These are phyloP conservation scores for Nebria salina DNA, from an alignment of 2,888 invertebrate genomes.

Conservation along the genomic window DNA sequence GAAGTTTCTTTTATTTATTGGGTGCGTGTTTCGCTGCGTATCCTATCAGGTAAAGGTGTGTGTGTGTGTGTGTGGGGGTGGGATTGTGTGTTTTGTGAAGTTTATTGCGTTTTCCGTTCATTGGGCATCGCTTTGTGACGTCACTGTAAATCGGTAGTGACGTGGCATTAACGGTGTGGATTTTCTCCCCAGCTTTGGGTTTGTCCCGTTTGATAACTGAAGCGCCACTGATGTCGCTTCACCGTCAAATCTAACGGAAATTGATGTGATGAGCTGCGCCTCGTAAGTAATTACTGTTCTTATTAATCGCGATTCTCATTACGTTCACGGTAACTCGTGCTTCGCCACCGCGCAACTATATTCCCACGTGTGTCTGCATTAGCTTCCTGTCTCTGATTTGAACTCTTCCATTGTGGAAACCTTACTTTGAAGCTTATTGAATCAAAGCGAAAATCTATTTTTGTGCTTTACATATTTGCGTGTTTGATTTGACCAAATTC, in stretches of 20 bases:
- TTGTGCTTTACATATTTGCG: no score
- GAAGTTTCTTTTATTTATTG: neutral
- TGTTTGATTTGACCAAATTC: no score
- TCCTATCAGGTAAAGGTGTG: slow-evolving; percentile 21
- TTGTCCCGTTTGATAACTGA: neutral
- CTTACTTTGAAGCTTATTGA: no score
- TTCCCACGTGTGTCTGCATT: neutral
- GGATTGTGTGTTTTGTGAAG: slow-evolving; percentile 1
- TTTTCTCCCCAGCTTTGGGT: neutral
- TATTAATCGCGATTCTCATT: slow-evolving; percentile 45
- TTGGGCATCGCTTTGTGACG: slow-evolving; percentile 27
- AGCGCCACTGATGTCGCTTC: slow-evolving; percentile 8
- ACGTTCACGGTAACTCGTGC: slow-evolving; percentile 10
- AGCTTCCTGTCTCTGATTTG: neutral
- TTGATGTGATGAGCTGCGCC: slow-evolving; percentile 38
- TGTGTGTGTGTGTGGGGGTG: slow-evolving; percentile 25
- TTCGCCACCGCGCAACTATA: neutral
- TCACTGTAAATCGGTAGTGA: slow-evolving; percentile 10
- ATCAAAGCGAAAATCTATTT: no score
- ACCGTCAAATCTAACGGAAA: slow-evolving; percentile 22
- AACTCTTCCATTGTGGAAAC: neutral
- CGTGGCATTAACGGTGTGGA: slow-evolving; percentile 1
- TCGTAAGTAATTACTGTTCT: slow-evolving; percentile 33
- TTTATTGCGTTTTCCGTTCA: slow-evolving; percentile 25
- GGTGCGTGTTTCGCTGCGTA: slow-evolving; percentile 12